Base-by-base conservation (phyloP, 2,888 invertebrate genomes). In the Thalpophila matura region DNA sequence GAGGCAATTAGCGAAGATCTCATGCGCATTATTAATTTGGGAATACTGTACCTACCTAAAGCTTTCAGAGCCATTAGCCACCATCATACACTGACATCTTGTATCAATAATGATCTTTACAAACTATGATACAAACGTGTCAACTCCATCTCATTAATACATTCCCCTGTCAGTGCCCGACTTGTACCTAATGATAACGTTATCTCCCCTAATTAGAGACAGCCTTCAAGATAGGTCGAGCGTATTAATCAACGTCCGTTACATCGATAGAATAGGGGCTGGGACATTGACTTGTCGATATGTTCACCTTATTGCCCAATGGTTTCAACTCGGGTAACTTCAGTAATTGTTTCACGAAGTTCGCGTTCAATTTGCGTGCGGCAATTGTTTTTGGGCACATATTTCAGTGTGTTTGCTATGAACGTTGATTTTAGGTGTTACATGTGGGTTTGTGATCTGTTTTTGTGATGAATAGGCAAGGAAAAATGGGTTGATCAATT, bases 201-300 rank as follows among this genome's bases (percentile, higher is more conserved):
- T 86, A 88, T 87, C 85, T 80, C 53, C 59, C 73, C 79, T 88
- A 86, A 89, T 89, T 88, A 86, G 82, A 67, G 74, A 73, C 82
- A 82, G 76, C 38, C 59, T 62, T 74, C 65, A 77, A 75, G 78
- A 79, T 82, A 63, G 75, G 82, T 79, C 79, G 79, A 77, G 74
- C 80, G 77, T 82, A 90, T 91, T 89, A 91, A 91, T 91, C 91
- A 91, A 86, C 62, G 91, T 88, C 89, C 61, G 75, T 84, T 70
- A 80, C 82, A 78, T 71, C 74, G 70, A 74, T 68, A 68, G 78
- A 72, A 85, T 87, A 81, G 77, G 86, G 86, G 79, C 56, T 49
- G 59, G 71, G 74, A 73, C 69, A 68, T 61, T 60, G 67, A 69
- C 70, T 57, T 51, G 66, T 40, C 65, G 62, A 40, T 38, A 33